phyloP scores from a whole-genome alignment of 2,113 vertebrate species.

The Psittacus erithacus region DNA sequence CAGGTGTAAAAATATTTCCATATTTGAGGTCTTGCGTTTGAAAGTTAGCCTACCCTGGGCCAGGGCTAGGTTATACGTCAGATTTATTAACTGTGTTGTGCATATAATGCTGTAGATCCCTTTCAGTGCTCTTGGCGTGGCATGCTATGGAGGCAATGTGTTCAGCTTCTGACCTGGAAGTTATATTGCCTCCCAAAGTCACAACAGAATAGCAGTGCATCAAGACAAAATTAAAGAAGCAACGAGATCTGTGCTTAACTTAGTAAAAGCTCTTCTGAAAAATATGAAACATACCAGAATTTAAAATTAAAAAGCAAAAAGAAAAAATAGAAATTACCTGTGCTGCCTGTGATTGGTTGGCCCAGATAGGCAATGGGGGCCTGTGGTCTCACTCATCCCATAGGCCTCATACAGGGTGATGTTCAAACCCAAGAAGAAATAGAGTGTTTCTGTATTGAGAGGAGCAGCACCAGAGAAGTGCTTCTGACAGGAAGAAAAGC shows the following conservation, averaged over 20 bases:
- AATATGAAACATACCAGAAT: not conserved
- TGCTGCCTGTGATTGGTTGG: constrained; percentile 76
- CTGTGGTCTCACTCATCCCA: constrained; percentile 89
- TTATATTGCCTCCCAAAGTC: not conserved
- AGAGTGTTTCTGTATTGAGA: constrained; percentile 78
- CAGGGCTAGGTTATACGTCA: not conserved
- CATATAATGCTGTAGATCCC: not conserved
- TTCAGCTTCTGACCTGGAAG: not conserved
- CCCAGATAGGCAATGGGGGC: constrained; percentile 87
- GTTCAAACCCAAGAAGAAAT: constrained; percentile 87
- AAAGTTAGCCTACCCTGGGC: not conserved
- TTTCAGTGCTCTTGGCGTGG: not conserved
- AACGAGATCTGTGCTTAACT: not conserved
- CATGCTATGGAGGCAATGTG: accelerated
- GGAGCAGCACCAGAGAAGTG: constrained; percentile 87
- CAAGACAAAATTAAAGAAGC: not conserved
- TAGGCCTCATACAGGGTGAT: constrained; percentile 86
- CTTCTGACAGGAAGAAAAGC: constrained; percentile 84
- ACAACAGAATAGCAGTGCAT: not conserved
- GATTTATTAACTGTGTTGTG: not conserved
- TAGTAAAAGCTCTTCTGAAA: not conserved
- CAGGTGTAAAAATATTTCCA: not conserved
- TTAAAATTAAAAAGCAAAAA: not conserved
- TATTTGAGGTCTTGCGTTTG: not conserved
- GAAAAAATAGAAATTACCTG: constrained; percentile 71